Conservation (phyloP, 2,797 vertebrate genomes). For the Aotus griseimembra region DNA sequence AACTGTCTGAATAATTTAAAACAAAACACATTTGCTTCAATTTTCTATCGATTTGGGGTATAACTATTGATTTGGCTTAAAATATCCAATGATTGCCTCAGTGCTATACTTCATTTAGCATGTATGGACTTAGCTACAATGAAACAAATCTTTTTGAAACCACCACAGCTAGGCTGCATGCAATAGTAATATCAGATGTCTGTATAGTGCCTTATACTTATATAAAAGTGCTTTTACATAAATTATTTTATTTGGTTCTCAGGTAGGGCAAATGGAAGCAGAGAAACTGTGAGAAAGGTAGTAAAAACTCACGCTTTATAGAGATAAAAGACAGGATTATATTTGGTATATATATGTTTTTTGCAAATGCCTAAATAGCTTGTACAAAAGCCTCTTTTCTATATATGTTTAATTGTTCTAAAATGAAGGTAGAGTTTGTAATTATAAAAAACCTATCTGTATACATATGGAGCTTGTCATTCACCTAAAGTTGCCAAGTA, state of each 20-base stretch:
- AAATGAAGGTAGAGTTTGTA: not conserved
- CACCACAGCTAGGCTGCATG: not conserved
- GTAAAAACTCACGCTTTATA: not conserved
- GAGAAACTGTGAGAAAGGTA: not conserved
- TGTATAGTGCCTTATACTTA: not conserved
- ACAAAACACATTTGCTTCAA: slow-evolving; percentile 14
- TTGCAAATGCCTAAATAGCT: not conserved
- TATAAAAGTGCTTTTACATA: not conserved
- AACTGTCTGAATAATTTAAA: slow-evolving; percentile 54
- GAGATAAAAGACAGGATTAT: not conserved
- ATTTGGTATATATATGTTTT: not conserved
- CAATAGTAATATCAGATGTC: not conserved
- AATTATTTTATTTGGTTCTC: not conserved
- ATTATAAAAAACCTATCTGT: not conserved
- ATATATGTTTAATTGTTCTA: not conserved
- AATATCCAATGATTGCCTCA: not conserved
- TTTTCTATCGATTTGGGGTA: slow-evolving; percentile 46
- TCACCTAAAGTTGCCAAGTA: not conserved
- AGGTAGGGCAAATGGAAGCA: not conserved
- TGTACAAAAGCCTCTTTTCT: not conserved
- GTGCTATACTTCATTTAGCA: slow-evolving; percentile 37
- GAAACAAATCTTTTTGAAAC: slow-evolving; percentile 39
- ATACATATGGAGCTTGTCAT: not conserved
- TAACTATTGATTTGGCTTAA: slow-evolving; percentile 57
- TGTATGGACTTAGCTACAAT: not conserved